phyloP scores from a whole-genome alignment of 2,888 invertebrate species.

The Hypolimnas misippus region DNA sequence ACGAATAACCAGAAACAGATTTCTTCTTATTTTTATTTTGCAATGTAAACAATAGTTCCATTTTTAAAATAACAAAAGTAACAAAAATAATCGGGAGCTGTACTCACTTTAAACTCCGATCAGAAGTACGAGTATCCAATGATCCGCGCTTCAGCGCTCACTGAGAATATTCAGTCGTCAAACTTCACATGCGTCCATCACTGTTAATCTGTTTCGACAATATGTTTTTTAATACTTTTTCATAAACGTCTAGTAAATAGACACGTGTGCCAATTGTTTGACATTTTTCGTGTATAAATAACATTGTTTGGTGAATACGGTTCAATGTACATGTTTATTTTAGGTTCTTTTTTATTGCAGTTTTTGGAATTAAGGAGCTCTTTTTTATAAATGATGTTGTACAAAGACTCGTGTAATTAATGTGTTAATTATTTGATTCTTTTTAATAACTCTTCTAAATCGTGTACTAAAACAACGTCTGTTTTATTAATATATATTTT shows the following conservation, averaged over 20 bases:
- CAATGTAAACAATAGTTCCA: neutral
- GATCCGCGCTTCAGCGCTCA: slow-evolving; percentile 30
- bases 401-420: too few species aligned
- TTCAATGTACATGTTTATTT: neutral
- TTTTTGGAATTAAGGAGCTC: neutral
- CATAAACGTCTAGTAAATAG: slow-evolving; percentile 11
- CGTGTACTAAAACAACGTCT: too few species aligned
- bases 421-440: too few species aligned
- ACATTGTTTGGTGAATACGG: neutral
- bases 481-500: too few species aligned
- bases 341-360: neutral
- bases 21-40: too few species aligned
- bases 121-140: slow-evolving; percentile 13
- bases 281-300: neutral
- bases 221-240: slow-evolving; percentile 19
- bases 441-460: too few species aligned
- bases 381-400: too few species aligned
- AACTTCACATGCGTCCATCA: slow-evolving; percentile 40
- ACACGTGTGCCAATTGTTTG: neutral
- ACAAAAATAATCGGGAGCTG: neutral
- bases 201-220: slow-evolving; percentile 30
- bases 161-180: slow-evolving; percentile 36
- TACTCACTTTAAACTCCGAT: slow-evolving; percentile 21
- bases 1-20: too few species aligned
- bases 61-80: neutral